Evolutionary conservation across 1,140 invertebrate species (phyloP).

Genomic region (Platorchestia sp.): DNA sequence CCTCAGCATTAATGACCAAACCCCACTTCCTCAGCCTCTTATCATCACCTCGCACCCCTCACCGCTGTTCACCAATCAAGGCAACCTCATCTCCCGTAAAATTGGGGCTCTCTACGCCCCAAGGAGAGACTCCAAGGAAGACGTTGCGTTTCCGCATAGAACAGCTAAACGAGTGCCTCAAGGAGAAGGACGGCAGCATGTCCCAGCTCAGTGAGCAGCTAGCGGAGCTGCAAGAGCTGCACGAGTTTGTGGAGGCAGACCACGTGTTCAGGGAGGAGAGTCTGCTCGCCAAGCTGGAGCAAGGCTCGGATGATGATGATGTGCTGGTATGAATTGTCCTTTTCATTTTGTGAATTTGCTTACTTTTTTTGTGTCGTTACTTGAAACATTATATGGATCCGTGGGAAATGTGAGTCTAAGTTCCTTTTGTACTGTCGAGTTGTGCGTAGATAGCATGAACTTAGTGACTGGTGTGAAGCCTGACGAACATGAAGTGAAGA

Average conservation of each 20-base stretch:
- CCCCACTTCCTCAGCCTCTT: neutral
- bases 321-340: too few species aligned
- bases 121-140: constrained; percentile 32
- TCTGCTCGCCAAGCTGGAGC: neutral
- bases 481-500: too few species aligned
- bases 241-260: neutral
- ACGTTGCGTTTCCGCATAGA: neutral
- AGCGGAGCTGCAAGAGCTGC: neutral
- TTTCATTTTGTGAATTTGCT: too few species aligned
- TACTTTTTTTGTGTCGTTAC: too few species aligned
- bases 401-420: too few species aligned
- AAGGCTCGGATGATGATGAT: neutral
- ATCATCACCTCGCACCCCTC: neutral
- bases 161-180: neutral
- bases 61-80: neutral
- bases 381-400: too few species aligned
- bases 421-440: too few species aligned
- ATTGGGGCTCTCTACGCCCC: neutral
- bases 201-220: neutral
- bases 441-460: too few species aligned
- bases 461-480: too few species aligned
- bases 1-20: neutral
- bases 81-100: neutral
- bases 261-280: neutral
- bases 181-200: constrained; percentile 15